Conservation (phyloP, 2,797 vertebrate genomes). For the Gymnoscopelus braueri region DNA sequence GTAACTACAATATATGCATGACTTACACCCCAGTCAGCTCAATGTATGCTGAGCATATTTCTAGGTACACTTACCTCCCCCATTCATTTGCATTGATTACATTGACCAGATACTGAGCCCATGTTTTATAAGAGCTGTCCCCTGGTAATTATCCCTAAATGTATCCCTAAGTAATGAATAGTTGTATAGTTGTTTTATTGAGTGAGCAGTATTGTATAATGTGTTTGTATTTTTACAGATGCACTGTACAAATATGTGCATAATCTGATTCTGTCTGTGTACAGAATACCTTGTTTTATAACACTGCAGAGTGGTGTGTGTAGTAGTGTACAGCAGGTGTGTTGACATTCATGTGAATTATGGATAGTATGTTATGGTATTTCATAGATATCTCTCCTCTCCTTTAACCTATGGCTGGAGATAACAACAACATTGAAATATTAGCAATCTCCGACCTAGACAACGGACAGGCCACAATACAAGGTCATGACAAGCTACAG, state of each 20-base stretch:
- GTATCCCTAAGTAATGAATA: slow-evolving; percentile 26
- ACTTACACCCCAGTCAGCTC: slow-evolving; percentile 64
- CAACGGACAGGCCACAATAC: slow-evolving; percentile 74
- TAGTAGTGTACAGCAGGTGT: too few species aligned
- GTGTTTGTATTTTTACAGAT: too few species aligned
- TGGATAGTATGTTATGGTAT: too few species aligned
- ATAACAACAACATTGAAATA: slow-evolving; percentile 76
- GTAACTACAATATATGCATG: neutral
- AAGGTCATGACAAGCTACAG: slow-evolving; percentile 66
- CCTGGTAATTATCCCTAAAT: slow-evolving; percentile 26
- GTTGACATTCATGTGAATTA: too few species aligned
- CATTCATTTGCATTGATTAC: slow-evolving; percentile 54
- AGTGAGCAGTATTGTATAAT: too few species aligned
- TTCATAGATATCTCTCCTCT: slow-evolving; percentile 1
- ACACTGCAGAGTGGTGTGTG: too few species aligned
- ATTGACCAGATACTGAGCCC: slow-evolving; percentile 40
- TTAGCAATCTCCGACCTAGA: slow-evolving; percentile 80
- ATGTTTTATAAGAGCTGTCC: slow-evolving; percentile 42
- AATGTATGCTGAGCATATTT: slow-evolving; percentile 57
- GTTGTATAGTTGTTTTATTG: neutral
- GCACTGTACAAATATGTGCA: too few species aligned
- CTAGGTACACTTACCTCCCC: slow-evolving; percentile 14
- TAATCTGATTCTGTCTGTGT: too few species aligned
- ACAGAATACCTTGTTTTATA: slow-evolving; percentile 1
- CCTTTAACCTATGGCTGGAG: slow-evolving; percentile 38